phyloP scores from a whole-genome alignment of 2,797 vertebrate genomes.

The Silurus aristotelis region DNA sequence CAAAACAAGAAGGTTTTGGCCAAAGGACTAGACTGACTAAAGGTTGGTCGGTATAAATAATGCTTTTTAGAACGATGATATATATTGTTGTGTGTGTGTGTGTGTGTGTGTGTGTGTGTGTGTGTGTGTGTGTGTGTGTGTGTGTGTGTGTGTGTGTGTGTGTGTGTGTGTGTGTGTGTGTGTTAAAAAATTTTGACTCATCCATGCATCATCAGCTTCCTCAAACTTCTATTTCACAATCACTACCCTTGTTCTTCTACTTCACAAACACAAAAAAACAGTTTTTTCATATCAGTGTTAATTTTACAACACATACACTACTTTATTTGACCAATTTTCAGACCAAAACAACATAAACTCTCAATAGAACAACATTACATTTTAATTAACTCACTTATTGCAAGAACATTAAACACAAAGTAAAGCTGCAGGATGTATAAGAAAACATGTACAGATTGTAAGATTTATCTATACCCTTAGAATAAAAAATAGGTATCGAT shows the following conservation, averaged over 20 bases:
- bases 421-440: not conserved
- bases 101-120: conserved; percentile 1
- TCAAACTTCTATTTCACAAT: conserved; percentile 25
- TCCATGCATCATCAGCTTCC: conserved; percentile 23
- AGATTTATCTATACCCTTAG: not conserved
- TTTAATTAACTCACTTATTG: not conserved
- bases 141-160: not conserved
- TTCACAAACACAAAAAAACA: not conserved
- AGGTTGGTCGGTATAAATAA: not conserved
- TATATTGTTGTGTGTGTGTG: not conserved
- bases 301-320: not conserved
- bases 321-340: not conserved
- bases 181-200: conserved; percentile 34
- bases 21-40: not conserved
- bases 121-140: not conserved
- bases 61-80: not conserved
- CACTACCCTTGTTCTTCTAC: not conserved
- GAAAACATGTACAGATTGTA: conserved; percentile 9
- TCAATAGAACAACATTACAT: not conserved
- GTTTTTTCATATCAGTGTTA: too few relatives aligned
- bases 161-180: not conserved
- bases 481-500: not conserved
- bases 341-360: not conserved
- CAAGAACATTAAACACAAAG: not conserved
- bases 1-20: not conserved